Percentiles rank a stretch among this genome's conserved stretches.
Conservation (phyloP, 2,113 vertebrate genomes). For the Nettapus auritus region DNA sequence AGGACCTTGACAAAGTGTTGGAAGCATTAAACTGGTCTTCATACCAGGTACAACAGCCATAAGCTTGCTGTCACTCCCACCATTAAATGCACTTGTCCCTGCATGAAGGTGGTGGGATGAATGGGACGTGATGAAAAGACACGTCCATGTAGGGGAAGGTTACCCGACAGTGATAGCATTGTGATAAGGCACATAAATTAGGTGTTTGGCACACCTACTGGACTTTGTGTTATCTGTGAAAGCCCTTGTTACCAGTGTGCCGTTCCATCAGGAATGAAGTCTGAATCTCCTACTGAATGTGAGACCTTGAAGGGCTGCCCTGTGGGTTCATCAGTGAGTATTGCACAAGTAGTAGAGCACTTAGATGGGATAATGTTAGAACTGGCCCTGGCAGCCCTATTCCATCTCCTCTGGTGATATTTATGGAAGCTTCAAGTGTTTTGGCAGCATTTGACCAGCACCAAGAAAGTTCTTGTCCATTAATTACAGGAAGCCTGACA, state of each 20-base stretch:
- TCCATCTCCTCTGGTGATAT: background rate
- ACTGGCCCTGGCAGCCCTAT: background rate
- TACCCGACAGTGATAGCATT: background rate
- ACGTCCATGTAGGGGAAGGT: background rate
- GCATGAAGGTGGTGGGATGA: rapidly evolving
- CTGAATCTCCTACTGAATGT: background rate
- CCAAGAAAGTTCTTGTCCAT: background rate
- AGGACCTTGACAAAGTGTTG: background rate
- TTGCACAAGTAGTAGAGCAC: background rate
- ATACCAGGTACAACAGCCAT: background rate
- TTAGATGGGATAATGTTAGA: background rate
- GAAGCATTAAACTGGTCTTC: background rate
- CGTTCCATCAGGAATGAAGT: background rate
- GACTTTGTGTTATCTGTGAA: background rate
- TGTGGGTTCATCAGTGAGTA: background rate
- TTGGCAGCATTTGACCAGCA: background rate
- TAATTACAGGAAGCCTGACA: background rate
- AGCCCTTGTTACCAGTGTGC: rapidly evolving
- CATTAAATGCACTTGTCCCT: background rate
- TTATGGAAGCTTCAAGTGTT: background rate
- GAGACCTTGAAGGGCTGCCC: background rate
- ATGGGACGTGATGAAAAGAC: background rate
- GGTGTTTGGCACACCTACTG: background rate
- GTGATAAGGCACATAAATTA: rapidly evolving
- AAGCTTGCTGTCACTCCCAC: background rate